A percentile compares a stretch with the other conserved stretches of the same genome.
Evolutionary conservation across 1,140 invertebrate genomes (phyloP).

Genomic region (Diploscapter pachys): DNA sequence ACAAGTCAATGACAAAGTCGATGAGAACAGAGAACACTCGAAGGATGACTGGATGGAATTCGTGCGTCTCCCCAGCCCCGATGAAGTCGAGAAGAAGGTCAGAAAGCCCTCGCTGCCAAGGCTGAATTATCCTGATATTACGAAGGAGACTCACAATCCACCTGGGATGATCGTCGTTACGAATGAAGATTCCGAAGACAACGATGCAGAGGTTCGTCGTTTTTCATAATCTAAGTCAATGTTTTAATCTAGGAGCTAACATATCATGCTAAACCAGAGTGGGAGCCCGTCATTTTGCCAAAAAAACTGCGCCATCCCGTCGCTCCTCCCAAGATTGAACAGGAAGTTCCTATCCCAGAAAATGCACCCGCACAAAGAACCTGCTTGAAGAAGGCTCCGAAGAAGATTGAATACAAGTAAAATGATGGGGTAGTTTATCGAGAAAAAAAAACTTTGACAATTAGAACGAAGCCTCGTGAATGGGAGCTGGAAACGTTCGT

Average conservation of each 20-base stretch:
- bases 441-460: no score
- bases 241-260: no score
- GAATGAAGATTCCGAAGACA: no score
- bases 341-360: background rate
- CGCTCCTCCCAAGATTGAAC: background rate
- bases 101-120: background rate
- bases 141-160: no score
- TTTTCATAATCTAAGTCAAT: no score
- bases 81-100: background rate
- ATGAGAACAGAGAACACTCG: no score
- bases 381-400: conserved; percentile 3
- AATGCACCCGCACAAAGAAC: background rate
- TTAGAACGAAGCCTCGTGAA: conserved; percentile 21
- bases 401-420: conserved; percentile 14
- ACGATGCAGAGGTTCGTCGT: no score
- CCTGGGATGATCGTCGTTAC: no score
- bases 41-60: background rate
- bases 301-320: background rate
- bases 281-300: background rate
- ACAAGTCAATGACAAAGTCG: background rate
- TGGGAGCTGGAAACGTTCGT: conserved; percentile 19
- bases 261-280: background rate
- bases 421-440: background rate
- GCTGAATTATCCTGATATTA: no score
- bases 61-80: no score